phyloP scores from a whole-genome alignment of 2,113 vertebrate species.

The Hippocampus zosterae region DNA sequence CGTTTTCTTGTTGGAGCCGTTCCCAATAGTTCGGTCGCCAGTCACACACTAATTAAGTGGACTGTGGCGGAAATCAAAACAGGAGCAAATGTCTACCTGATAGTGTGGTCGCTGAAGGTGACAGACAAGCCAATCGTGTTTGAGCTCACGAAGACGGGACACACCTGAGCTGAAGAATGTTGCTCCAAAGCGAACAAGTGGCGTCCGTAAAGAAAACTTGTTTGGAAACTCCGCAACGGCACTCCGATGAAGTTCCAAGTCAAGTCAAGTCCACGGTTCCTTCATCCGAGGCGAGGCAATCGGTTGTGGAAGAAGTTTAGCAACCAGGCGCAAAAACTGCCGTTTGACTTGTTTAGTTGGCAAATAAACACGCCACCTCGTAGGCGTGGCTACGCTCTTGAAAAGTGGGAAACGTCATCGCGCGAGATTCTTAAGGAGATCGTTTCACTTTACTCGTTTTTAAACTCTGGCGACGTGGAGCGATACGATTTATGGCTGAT shows the following conservation, averaged over 20 bases:
- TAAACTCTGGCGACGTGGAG: neutral
- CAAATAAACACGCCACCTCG: conserved; percentile 24
- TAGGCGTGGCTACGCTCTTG: conserved; percentile 34
- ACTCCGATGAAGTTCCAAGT: neutral
- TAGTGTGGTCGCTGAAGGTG: neutral
- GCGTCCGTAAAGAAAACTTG: neutral
- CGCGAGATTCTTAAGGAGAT: conserved; percentile 35
- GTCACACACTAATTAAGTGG: neutral
- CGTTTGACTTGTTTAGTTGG: conserved; percentile 19
- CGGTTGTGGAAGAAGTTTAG: neutral
- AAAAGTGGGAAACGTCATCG: conserved; percentile 64
- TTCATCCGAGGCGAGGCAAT: neutral
- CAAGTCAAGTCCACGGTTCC: neutral
- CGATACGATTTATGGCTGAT: neutral
- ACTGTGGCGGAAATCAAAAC: neutral
- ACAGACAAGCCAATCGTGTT: conserved; percentile 21
- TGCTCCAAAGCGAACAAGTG: neutral
- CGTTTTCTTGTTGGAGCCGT: no score
- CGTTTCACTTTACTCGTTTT: neutral
- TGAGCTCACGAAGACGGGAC: conserved; percentile 1
- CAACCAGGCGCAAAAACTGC: neutral
- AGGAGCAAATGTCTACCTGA: neutral
- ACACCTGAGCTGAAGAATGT: conserved; percentile 11
- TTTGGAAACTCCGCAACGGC: neutral
- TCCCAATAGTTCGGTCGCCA: neutral